These are phyloP conservation scores for Polypedilum vanderplanki DNA, from an alignment of 1,140 invertebrate species.

Conservation along the genomic window DNA sequence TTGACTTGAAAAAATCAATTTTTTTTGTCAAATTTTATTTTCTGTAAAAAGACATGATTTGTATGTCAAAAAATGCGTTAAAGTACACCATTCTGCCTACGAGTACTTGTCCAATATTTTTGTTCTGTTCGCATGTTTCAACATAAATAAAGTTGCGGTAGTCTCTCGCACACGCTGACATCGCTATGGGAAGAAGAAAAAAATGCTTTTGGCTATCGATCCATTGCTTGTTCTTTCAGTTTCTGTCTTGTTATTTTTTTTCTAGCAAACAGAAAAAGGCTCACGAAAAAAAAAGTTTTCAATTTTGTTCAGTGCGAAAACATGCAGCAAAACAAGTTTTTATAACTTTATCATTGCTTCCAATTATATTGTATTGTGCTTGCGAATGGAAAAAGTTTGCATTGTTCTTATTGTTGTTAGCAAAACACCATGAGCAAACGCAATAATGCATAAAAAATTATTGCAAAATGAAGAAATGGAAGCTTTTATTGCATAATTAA, in stretches of 20 bases:
- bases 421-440: not conserved
- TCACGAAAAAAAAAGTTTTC: not conserved
- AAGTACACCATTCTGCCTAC: too few species aligned
- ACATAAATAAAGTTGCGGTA: constrained; percentile 19
- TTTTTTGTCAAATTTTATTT: too few species aligned
- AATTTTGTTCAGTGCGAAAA: not conserved
- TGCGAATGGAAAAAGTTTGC: not conserved
- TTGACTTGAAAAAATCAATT: too few species aligned
- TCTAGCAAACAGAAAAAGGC: not conserved
- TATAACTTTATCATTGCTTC: constrained; percentile 1
- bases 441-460: not conserved
- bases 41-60: too few species aligned
- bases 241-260: not conserved
- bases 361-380: not conserved
- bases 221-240: not conserved
- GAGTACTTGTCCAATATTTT: too few species aligned
- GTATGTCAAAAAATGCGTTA: too few species aligned
- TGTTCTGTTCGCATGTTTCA: not conserved
- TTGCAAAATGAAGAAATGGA: not conserved
- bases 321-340: not conserved
- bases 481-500: not conserved
- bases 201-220: not conserved
- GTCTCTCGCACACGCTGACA: not conserved
- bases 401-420: not conserved
- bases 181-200: too few species aligned